Conservation (phyloP, 2,888 invertebrate species). For the Zootermopsis nevadensis region DNA sequence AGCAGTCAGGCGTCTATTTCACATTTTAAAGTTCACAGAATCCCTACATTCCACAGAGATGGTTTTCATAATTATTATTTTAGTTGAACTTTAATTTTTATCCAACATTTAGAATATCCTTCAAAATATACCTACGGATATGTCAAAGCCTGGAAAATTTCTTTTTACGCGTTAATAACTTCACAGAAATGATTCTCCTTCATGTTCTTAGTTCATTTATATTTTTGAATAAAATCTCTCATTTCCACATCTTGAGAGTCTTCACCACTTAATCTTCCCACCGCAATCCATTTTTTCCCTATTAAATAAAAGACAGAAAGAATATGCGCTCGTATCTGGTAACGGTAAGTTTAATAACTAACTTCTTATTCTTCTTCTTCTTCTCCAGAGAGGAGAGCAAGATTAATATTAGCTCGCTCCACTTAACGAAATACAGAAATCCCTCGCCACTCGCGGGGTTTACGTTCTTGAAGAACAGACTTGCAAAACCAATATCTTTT, state of each 20-base stretch:
- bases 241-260: neutral
- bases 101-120: neutral
- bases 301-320: neutral
- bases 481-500: too few species aligned
- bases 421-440: neutral
- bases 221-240: neutral
- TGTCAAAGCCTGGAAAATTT: neutral
- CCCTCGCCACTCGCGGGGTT: too few species aligned
- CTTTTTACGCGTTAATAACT: neutral
- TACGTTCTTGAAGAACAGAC: too few species aligned
- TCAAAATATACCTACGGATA: neutral
- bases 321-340: neutral
- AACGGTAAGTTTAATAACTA: neutral
- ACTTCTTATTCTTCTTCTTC: neutral
- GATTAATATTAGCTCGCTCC: neutral
- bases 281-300: neutral
- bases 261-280: neutral
- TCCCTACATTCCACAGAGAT: too few species aligned
- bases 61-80: too few species aligned
- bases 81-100: neutral
- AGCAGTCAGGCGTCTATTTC: too few species aligned
- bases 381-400: neutral
- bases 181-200: neutral
- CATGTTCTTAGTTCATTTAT: neutral
- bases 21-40: too few species aligned